These are phyloP conservation scores for Meta bourneti DNA, from an alignment of 2,888 invertebrate species.

Conservation along the genomic window DNA sequence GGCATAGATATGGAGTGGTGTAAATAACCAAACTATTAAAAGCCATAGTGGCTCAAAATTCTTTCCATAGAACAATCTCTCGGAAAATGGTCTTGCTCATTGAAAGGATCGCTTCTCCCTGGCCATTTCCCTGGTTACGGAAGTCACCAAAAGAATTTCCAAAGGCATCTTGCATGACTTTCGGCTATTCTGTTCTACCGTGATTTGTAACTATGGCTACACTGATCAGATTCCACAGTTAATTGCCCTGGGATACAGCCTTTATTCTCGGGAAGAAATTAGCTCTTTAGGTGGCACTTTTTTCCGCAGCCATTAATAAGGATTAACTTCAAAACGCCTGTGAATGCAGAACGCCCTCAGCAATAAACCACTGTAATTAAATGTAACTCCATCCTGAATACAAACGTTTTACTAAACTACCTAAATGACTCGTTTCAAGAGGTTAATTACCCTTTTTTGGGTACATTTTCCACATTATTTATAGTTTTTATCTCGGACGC, in stretches of 20 bases:
- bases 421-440: slow-evolving; percentile 26
- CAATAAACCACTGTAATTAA: slow-evolving; percentile 62
- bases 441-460: slow-evolving; percentile 40
- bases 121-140: slow-evolving; percentile 30
- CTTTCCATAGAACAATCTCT: background rate
- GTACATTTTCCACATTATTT: background rate
- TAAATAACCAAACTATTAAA: no score
- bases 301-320: slow-evolving; percentile 59
- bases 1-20: no score
- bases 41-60: background rate
- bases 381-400: slow-evolving; percentile 35
- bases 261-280: slow-evolving; percentile 34
- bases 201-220: slow-evolving; percentile 48
- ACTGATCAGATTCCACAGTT: slow-evolving; percentile 55
- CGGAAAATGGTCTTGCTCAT: no score
- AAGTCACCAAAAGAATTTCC: background rate
- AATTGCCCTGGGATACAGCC: slow-evolving; percentile 34
- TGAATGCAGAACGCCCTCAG: slow-evolving; percentile 42
- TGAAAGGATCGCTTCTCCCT: background rate
- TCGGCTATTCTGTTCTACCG: background rate
- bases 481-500: background rate
- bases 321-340: slow-evolving; percentile 47
- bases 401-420: slow-evolving; percentile 19
- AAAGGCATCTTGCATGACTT: slow-evolving; percentile 2
- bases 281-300: slow-evolving; percentile 60